Evolutionary conservation across 2,113 vertebrate genomes (phyloP).

Genomic region (Larimichthys crocea): DNA sequence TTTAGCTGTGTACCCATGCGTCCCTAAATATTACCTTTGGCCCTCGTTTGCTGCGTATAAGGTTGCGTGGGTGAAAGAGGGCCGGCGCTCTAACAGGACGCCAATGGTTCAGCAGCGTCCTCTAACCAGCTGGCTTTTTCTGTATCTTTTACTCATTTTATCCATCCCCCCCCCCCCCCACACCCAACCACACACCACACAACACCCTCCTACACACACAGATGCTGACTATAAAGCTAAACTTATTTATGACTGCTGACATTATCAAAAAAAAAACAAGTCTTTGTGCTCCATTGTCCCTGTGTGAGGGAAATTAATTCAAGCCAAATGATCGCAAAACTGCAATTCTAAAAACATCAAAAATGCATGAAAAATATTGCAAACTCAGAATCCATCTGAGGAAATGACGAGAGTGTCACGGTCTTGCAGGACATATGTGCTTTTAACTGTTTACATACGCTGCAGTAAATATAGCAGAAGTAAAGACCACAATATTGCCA

Average conservation of each 20-base stretch:
- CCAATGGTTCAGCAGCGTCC: slow-evolving; percentile 15
- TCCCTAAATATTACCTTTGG: slow-evolving; percentile 69
- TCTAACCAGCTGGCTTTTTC: slow-evolving; percentile 4
- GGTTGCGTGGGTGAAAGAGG: slow-evolving; percentile 36
- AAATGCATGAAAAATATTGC: slow-evolving; percentile 18
- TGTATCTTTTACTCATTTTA: slow-evolving; percentile 1
- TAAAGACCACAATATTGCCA: slow-evolving; percentile 24
- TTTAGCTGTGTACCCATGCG: slow-evolving; percentile 65
- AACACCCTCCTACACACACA: neutral
- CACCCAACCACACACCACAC: no score
- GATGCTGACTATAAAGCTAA: slow-evolving; percentile 55
- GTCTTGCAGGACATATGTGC: slow-evolving; percentile 26
- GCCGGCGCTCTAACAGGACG: neutral
- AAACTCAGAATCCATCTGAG: slow-evolving; percentile 2
- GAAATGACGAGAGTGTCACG: neutral
- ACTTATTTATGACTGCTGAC: slow-evolving; percentile 44
- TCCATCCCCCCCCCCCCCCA: neutral
- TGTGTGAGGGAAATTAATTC: slow-evolving; percentile 22
- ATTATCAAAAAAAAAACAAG: slow-evolving; percentile 14
- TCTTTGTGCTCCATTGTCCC: slow-evolving; percentile 49
- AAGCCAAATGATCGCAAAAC: slow-evolving; percentile 34
- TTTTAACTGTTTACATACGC: slow-evolving; percentile 25
- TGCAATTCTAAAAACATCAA: slow-evolving; percentile 19
- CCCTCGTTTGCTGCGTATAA: slow-evolving; percentile 1
- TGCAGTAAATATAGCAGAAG: slow-evolving; percentile 30